phyloP scores from a whole-genome alignment of 2,888 invertebrate genomes.

The Trichopria drosophilae region DNA sequence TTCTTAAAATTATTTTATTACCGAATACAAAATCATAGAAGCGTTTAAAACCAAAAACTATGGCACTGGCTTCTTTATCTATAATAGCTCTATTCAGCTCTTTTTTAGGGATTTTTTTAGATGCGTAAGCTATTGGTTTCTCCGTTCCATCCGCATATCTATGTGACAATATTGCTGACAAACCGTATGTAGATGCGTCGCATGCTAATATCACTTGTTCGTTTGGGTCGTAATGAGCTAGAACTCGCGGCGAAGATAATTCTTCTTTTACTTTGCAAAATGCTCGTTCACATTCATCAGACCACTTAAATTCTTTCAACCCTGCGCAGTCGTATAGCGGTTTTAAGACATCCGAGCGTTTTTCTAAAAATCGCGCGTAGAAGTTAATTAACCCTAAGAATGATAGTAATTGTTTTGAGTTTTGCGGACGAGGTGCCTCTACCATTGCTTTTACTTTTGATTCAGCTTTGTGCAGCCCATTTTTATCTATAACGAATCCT shows the following conservation, averaged over 20 bases:
- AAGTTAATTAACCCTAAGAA: conserved; percentile 20
- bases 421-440: conserved; percentile 12
- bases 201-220: conserved; percentile 27
- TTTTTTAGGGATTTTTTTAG: no score
- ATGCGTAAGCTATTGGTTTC: no score
- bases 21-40: conserved; percentile 39
- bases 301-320: conserved; percentile 22
- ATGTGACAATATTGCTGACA: conserved; percentile 30
- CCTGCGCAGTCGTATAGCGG: conserved; percentile 24
- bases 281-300: conserved; percentile 23
- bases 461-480: conserved; percentile 7
- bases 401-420: conserved; percentile 16
- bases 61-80: conserved; percentile 40
- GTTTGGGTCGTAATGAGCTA: conserved; percentile 29
- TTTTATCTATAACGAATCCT: no score
- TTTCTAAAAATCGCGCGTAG: conserved; percentile 17
- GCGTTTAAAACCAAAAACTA: conserved; percentile 39
- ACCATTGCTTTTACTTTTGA: conserved; percentile 17
- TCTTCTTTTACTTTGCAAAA: conserved; percentile 31
- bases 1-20: conserved; percentile 20
- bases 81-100: no score
- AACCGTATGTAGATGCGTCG: conserved; percentile 30
- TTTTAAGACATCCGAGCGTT: conserved; percentile 11
- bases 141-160: conserved; percentile 18
- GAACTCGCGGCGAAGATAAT: conserved; percentile 20